phyloP scores from a whole-genome alignment of 37 sponge, comb jelly and placozoan species.

The Oopsacas minuta region DNA sequence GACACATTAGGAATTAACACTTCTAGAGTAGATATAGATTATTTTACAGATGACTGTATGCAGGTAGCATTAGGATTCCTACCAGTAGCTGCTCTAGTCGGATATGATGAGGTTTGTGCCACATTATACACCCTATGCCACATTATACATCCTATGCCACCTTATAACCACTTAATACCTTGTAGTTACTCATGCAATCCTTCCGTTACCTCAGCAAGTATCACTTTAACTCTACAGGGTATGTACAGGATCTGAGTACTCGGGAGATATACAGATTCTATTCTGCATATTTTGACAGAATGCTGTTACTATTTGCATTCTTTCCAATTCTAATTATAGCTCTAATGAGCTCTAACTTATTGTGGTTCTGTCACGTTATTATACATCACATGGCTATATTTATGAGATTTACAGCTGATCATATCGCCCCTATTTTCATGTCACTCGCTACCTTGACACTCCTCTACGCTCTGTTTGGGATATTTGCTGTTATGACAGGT shows the following conservation, averaged over 20 bases:
- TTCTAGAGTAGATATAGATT: background rate
- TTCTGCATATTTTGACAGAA: background rate
- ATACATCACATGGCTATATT: background rate
- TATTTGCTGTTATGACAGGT: constrained; percentile 45
- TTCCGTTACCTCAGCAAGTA: background rate
- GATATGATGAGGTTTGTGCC: background rate
- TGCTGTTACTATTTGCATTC: background rate
- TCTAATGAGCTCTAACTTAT: background rate
- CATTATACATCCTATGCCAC: background rate
- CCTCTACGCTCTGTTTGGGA: background rate
- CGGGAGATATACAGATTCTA: constrained; percentile 2
- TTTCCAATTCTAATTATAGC: background rate
- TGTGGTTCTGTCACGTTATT: background rate
- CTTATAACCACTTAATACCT: background rate
- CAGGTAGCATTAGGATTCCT: background rate
- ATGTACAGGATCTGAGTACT: background rate
- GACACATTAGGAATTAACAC: background rate
- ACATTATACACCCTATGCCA: background rate
- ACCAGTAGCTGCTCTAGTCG: background rate
- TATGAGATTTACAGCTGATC: background rate
- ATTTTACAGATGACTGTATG: background rate
- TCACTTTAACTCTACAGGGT: background rate
- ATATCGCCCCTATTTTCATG: background rate
- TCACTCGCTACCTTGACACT: constrained; percentile 1
- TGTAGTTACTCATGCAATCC: background rate